These are phyloP conservation scores for Leucania comma DNA, from an alignment of 2,888 invertebrate genomes.

Conservation along the genomic window DNA sequence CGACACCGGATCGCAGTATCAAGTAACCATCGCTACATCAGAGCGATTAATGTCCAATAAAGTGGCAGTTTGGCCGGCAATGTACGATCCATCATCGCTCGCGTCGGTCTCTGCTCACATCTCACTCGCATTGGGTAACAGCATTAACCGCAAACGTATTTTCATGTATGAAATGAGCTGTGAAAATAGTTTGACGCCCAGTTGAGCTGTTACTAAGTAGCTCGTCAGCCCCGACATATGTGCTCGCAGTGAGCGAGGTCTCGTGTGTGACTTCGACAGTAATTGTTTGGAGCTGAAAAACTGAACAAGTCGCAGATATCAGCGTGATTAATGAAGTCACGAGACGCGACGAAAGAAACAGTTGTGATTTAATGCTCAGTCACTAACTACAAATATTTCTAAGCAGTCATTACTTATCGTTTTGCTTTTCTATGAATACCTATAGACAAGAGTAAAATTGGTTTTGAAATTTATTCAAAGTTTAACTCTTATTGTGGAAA, in stretches of 20 bases:
- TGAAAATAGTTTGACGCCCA: constrained; percentile 36
- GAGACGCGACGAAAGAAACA: neutral
- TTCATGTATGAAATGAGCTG: constrained; percentile 49
- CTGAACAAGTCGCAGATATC: constrained; percentile 1
- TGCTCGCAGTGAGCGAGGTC: neutral
- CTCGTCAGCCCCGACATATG: constrained; percentile 6
- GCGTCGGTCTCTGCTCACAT: constrained; percentile 40
- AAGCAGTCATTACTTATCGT: constrained; percentile 8
- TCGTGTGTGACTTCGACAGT: constrained; percentile 10
- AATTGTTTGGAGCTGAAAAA: constrained; percentile 12
- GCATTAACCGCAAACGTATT: constrained; percentile 50
- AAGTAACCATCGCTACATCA: constrained; percentile 60
- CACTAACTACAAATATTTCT: constrained; percentile 6
- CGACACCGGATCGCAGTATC: constrained; percentile 52
- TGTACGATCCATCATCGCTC: constrained; percentile 63
- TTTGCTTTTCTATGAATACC: constrained; percentile 21
- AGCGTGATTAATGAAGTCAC: constrained; percentile 29
- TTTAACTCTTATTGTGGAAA: neutral
- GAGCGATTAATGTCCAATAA: constrained; percentile 67
- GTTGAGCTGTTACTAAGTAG: constrained; percentile 11
- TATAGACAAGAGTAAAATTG: neutral
- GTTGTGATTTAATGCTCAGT: constrained; percentile 4
- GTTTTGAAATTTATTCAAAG: neutral
- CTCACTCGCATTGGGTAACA: constrained; percentile 43
- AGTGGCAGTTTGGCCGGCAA: constrained; percentile 56